Evolutionary conservation across 2,797 vertebrate species (phyloP).

Genomic region (Parambassis ranga): DNA sequence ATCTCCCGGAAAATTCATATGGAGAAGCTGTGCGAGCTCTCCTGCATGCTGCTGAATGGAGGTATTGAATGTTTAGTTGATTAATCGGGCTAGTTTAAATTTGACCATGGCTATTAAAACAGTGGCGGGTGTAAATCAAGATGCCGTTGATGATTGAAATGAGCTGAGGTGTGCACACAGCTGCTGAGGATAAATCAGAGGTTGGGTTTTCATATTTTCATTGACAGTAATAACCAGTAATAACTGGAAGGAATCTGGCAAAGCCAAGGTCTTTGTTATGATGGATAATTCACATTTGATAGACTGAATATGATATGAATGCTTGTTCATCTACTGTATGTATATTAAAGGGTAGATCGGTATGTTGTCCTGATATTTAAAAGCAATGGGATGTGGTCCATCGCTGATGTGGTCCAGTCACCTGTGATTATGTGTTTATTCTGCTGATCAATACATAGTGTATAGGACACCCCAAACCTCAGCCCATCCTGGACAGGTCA

Average conservation of each 20-base stretch:
- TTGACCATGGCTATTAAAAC: constrained; percentile 96
- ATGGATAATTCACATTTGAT: constrained; percentile 62
- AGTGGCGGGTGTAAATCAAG: constrained; percentile 96
- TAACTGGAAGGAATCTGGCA: constrained; percentile 86
- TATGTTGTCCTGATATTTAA: constrained; percentile 8
- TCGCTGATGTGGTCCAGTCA: neutral
- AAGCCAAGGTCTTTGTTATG: constrained; percentile 85
- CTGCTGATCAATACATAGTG: constrained; percentile 33
- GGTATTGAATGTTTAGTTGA: constrained; percentile 98
- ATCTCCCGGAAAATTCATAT: constrained; percentile 99
- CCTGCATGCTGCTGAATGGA: constrained; percentile 89
- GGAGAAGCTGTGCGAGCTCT: constrained; percentile 88
- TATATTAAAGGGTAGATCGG: constrained; percentile 16
- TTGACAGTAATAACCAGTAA: constrained; percentile 90
- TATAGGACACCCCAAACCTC: constrained; percentile 1
- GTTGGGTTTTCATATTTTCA: constrained; percentile 81
- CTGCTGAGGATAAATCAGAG: constrained; percentile 89
- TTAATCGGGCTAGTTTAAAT: constrained; percentile 98
- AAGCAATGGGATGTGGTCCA: neutral
- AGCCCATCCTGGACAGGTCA: constrained; percentile 1
- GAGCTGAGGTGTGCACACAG: constrained; percentile 88
- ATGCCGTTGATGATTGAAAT: constrained; percentile 96
- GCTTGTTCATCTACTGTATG: constrained; percentile 29
- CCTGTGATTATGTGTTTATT: constrained; percentile 23
- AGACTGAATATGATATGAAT: constrained; percentile 45